These are phyloP conservation scores for Eristalinus sepulchralis DNA, from an alignment of 2,888 invertebrate species.

Conservation along the genomic window DNA sequence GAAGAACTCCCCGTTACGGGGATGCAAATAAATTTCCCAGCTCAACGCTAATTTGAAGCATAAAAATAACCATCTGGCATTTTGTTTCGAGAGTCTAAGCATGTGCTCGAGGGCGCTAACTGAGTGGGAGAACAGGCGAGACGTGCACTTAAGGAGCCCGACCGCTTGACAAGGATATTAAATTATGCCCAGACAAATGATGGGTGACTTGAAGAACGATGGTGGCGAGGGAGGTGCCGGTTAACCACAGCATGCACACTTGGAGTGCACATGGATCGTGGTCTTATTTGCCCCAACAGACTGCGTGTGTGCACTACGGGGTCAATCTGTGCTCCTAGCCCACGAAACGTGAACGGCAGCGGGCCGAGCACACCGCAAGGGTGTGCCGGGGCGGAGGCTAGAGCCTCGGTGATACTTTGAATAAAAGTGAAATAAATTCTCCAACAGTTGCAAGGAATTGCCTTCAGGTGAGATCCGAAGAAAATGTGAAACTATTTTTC, in stretches of 20 bases:
- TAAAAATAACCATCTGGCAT: conserved; percentile 68
- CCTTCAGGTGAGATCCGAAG: conserved; percentile 27
- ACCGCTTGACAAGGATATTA: conserved; percentile 55
- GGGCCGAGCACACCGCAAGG: neutral
- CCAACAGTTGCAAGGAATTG: conserved; percentile 39
- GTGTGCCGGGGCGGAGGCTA: neutral
- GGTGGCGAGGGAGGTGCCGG: neutral
- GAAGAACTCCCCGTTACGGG: conserved; percentile 32
- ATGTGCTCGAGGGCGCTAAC: neutral
- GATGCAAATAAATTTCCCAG: conserved; percentile 58
- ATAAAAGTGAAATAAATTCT: conserved; percentile 47
- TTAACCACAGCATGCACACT: conserved; percentile 49
- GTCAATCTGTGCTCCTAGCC: conserved; percentile 24
- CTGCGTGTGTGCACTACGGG: too few species aligned
- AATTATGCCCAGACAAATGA: conserved; percentile 41
- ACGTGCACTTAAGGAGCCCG: conserved; percentile 32
- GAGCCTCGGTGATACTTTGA: conserved; percentile 9
- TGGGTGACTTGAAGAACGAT: neutral
- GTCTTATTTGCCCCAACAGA: neutral
- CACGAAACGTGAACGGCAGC: neutral
- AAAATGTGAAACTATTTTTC: neutral
- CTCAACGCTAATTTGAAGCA: conserved; percentile 63
- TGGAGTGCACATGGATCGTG: conserved; percentile 9
- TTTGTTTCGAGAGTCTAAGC: conserved; percentile 55
- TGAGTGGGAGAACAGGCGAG: neutral